Percentiles rank a stretch among this genome's conserved stretches.
These are phyloP conservation scores for Isurus oxyrinchus DNA, from an alignment of 2,113 vertebrate genomes.

Conservation along the genomic window DNA sequence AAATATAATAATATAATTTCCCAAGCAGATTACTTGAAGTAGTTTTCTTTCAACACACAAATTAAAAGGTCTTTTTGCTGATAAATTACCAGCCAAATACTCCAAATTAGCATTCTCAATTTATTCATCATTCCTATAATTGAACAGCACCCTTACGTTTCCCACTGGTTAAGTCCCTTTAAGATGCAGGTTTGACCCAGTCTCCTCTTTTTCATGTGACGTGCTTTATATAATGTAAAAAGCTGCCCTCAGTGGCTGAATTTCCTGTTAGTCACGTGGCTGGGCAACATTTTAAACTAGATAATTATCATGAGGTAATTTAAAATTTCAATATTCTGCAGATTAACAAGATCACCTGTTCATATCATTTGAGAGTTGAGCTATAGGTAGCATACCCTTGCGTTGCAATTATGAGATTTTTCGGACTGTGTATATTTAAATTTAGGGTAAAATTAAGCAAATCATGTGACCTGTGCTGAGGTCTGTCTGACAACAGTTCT, in stretches of 20 bases:
- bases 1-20: not conserved
- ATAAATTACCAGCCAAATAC: not conserved
- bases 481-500: too few relatives aligned
- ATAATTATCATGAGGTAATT: not conserved
- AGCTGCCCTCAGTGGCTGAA: not conserved
- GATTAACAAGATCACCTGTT: not conserved
- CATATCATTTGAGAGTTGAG: not conserved
- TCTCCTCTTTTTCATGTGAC: not conserved
- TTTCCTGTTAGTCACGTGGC: not conserved
- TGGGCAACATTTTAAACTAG: not conserved
- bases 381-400: not conserved
- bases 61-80: not conserved
- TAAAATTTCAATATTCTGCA: not conserved
- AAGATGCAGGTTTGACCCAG: not conserved
- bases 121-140: not conserved
- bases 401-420: too few relatives aligned
- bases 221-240: not conserved
- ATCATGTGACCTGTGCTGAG: too few relatives aligned
- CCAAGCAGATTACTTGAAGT: not conserved
- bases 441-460: too few relatives aligned
- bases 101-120: not conserved
- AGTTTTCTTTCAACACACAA: not conserved
- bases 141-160: not conserved
- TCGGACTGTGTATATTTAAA: too few relatives aligned
- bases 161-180: not conserved